A percentile compares a stretch with the other conserved stretches of the same genome.
phyloP scores from a whole-genome alignment of 1,140 invertebrate genomes.

The Drosophila littoralis region DNA sequence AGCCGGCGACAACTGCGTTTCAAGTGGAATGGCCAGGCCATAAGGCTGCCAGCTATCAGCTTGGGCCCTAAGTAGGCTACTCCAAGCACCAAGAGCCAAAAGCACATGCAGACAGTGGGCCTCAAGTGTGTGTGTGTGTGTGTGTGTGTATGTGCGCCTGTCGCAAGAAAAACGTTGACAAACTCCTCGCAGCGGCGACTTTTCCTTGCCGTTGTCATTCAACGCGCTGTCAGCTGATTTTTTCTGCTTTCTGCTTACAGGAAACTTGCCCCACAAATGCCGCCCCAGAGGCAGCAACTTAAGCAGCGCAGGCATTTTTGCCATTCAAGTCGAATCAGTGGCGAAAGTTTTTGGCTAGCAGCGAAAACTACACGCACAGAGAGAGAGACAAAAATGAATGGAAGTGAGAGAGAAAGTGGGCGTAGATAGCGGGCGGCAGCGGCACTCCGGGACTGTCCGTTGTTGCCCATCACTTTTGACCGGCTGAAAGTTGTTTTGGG shows the following conservation, averaged over 20 bases:
- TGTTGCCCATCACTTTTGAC: conserved; percentile 61
- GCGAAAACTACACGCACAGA: conserved; percentile 59
- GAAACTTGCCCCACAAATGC: conserved; percentile 35
- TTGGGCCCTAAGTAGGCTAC: conserved; percentile 51
- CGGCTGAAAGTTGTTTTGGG: conserved; percentile 68
- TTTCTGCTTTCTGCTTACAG: conserved; percentile 32
- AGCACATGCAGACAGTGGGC: conserved; percentile 46
- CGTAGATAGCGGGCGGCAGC: background rate
- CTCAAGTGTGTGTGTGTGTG: conserved; percentile 29
- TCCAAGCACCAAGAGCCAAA: conserved; percentile 44
- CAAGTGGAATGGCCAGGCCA: conserved; percentile 44
- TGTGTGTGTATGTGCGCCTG: conserved; percentile 8
- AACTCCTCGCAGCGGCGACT: conserved; percentile 64
- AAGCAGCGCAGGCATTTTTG: conserved; percentile 51
- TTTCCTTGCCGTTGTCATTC: conserved; percentile 70
- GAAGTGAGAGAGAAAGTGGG: background rate
- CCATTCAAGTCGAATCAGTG: conserved; percentile 56
- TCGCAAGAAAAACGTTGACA: conserved; percentile 71
- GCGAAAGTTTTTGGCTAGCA: conserved; percentile 59
- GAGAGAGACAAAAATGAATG: background rate
- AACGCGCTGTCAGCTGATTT: conserved; percentile 76
- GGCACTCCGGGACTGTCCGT: conserved; percentile 20
- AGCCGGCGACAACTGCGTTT: conserved; percentile 24
- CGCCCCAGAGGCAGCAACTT: conserved; percentile 31
- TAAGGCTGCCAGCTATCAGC: conserved; percentile 41